Percentiles rank a stretch among this genome's conserved stretches.
phyloP scores from a whole-genome alignment of 2,113 vertebrate genomes.

The Anguilla rostrata region DNA sequence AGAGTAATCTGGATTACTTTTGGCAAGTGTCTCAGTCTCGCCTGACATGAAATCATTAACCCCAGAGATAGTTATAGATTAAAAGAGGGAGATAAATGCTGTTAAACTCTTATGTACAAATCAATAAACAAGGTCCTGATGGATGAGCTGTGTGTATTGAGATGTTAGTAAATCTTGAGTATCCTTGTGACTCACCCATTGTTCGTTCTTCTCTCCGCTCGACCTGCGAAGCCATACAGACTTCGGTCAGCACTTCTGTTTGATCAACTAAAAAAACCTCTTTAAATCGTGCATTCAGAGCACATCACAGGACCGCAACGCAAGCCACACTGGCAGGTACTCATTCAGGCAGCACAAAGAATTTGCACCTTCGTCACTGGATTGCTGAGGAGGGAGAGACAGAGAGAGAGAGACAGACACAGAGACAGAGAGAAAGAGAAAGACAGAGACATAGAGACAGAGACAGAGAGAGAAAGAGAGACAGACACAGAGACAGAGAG shows the following conservation, averaged over 20 bases:
- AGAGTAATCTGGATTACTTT: no score
- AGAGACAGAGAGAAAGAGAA: constrained; percentile 13
- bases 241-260: neutral
- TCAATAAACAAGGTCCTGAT: neutral
- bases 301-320: neutral
- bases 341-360: neutral
- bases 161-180: neutral
- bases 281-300: neutral
- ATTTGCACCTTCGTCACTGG: neutral
- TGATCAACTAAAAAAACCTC: neutral
- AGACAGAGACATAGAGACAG: neutral
- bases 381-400: neutral
- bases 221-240: neutral
- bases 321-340: neutral
- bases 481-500: neutral
- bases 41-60: constrained; percentile 3
- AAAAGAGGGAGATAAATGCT: neutral
- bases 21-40: neutral
- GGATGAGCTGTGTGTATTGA: neutral
- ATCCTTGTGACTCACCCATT: neutral
- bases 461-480: no score
- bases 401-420: neutral
- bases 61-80: neutral
- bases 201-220: neutral
- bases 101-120: neutral